Conservation (phyloP, 2,113 vertebrate genomes). For the Terrapene triunguis region DNA sequence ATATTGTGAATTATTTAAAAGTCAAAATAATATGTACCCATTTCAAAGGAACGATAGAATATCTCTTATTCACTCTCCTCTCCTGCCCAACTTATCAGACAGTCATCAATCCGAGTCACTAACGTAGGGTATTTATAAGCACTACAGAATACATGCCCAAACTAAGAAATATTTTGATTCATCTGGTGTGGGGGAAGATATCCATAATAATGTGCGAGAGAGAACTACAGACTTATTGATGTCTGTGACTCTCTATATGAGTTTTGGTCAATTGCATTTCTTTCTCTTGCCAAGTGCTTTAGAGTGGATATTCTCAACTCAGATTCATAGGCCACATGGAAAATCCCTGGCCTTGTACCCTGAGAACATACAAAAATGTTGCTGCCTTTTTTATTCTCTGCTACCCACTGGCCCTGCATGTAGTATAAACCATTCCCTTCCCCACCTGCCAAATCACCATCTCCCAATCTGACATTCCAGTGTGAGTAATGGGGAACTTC, state of each 20-base stretch:
- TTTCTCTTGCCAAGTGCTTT: neutral
- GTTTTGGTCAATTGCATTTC: neutral
- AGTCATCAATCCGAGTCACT: neutral
- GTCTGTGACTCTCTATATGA: neutral
- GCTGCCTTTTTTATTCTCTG: neutral
- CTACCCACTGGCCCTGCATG: neutral
- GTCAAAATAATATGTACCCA: neutral
- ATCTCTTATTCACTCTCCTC: neutral
- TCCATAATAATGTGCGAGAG: neutral
- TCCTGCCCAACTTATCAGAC: neutral
- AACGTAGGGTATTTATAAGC: neutral
- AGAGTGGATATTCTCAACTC: neutral
- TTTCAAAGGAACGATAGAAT: neutral
- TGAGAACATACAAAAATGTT: neutral
- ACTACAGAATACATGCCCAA: fast-evolving
- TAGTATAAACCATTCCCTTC: neutral
- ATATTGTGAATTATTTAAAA: neutral
- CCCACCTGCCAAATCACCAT: neutral
- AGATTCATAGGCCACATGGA: neutral
- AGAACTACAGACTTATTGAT: neutral
- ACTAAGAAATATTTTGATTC: neutral
- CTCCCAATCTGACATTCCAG: neutral
- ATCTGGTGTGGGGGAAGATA: neutral
- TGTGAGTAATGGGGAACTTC: neutral
- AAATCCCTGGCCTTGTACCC: neutral